A percentile compares a stretch with the other conserved stretches of the same genome.
Conservation (phyloP, 2,797 vertebrate genomes). For the Aplochiton taeniatus region DNA sequence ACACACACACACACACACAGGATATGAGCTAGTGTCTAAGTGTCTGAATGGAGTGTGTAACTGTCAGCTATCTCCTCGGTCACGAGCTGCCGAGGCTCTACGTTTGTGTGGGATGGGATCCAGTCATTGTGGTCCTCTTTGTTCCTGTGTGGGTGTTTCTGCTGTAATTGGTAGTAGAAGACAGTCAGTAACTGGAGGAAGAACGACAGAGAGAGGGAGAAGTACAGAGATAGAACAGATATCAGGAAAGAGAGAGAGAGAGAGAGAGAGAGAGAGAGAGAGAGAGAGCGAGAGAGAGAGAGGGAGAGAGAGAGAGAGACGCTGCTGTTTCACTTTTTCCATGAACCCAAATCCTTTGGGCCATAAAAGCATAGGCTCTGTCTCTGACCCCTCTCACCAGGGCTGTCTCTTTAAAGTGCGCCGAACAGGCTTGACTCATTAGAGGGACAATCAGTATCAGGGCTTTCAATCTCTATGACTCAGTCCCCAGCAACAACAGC, state of each 20-base stretch:
- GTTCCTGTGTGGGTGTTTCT: constrained; percentile 59
- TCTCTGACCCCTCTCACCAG: constrained; percentile 24
- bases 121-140: constrained; percentile 28
- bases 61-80: constrained; percentile 46
- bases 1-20: constrained; percentile 20
- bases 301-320: not conserved
- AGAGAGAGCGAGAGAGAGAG: constrained; percentile 3
- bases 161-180: constrained; percentile 33
- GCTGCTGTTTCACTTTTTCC: constrained; percentile 46
- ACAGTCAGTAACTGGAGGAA: no score
- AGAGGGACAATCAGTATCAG: constrained; percentile 22
- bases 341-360: constrained; percentile 21
- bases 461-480: constrained; percentile 26
- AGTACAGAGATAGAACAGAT: constrained; percentile 22
- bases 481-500: constrained; percentile 1
- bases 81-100: constrained; percentile 38
- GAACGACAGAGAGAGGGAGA: not conserved
- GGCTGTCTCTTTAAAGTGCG: constrained; percentile 36
- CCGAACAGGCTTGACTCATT: constrained; percentile 17
- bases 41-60: constrained; percentile 25
- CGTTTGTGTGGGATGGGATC: constrained; percentile 52
- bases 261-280: constrained; percentile 5
- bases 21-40: constrained; percentile 39
- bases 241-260: not conserved
- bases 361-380: constrained; percentile 20